Evolutionary conservation across 2,888 invertebrate species (phyloP), one percentile per base, ranked within the genome.

Genomic region (Pteria penguin): DNA sequence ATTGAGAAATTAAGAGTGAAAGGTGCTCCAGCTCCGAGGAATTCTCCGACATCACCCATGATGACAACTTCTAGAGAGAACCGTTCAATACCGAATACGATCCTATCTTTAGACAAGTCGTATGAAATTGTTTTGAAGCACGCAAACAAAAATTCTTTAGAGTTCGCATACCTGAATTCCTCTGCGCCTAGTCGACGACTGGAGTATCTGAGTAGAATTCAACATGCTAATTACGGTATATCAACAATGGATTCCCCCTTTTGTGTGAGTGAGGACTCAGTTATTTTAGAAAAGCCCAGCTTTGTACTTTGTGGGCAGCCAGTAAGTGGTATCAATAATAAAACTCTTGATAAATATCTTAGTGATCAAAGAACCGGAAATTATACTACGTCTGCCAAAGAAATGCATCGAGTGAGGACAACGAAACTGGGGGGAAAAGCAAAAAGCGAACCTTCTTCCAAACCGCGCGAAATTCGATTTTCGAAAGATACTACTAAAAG

Each of bases 291-390:
- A n/a, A 82, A 81, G 36, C 85, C 85, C 0, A 81, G 79, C 75
- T 85, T 85, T 63, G 85, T 85, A 55, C 58, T 85, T 14, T 85
- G 85, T 80, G 85, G 85, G 24, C 69, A 83, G 27, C 85, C 85
- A 1, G 74, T 85, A 18, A 81, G 80, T 5, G 76, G 76, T 0
- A 52, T 65, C 26, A 67, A 72, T 11, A 29, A 78, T 22, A 85
- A 81, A 55, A 81, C 83, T 66, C 76, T 85, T 14, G 76, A 83
- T 26, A 76, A 83, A 31, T 85, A 85, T 62, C 72, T 85, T 5
- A 80, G 74, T 31, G 85, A 85, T 14, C 72, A 81, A 31, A 58
- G 83, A 33, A 83, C 83, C 1, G 85, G 85, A 3, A 83, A 72
- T 55, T 85, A 74, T 58, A 85, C 83, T 63, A 85, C 85, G 2